phyloP scores from a whole-genome alignment of 64 coral and sea anemone species.

The Pocillopora damicornis region DNA sequence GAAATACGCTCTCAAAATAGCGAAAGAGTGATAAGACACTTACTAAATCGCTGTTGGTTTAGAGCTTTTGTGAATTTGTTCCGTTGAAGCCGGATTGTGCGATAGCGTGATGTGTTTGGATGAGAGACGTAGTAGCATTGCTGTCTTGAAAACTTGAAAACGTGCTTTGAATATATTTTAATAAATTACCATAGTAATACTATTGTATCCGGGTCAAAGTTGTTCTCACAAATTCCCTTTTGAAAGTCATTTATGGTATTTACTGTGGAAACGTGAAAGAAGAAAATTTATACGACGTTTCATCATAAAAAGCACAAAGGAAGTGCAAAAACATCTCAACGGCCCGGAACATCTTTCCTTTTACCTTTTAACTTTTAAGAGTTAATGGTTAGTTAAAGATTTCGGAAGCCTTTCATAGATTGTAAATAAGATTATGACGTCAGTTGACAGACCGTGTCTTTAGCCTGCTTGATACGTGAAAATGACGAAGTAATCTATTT shows the following conservation, averaged over 20 bases:
- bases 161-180: conserved; percentile 34
- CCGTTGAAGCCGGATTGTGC: background rate
- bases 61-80: background rate
- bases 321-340: background rate
- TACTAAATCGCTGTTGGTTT: background rate
- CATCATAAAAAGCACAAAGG: background rate
- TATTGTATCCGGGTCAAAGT: conserved; percentile 45
- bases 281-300: background rate
- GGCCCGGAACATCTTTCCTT: background rate
- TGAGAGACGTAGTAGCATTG: background rate
- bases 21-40: background rate
- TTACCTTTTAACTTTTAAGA: background rate
- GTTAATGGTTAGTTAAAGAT: background rate
- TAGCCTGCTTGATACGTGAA: background rate
- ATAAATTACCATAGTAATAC: conserved; percentile 36
- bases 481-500: background rate
- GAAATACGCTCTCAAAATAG: background rate
- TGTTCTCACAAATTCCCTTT: background rate
- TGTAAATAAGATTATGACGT: conserved; percentile 15
- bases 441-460: background rate
- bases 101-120: conserved; percentile 24
- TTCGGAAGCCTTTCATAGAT: background rate
- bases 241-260: conserved; percentile 11
- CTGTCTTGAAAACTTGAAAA: background rate
- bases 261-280: background rate